Evolutionary conservation across 2,113 vertebrate species (phyloP), one percentile per base, ranked within the genome.

Genomic region (Laticauda colubrina): DNA sequence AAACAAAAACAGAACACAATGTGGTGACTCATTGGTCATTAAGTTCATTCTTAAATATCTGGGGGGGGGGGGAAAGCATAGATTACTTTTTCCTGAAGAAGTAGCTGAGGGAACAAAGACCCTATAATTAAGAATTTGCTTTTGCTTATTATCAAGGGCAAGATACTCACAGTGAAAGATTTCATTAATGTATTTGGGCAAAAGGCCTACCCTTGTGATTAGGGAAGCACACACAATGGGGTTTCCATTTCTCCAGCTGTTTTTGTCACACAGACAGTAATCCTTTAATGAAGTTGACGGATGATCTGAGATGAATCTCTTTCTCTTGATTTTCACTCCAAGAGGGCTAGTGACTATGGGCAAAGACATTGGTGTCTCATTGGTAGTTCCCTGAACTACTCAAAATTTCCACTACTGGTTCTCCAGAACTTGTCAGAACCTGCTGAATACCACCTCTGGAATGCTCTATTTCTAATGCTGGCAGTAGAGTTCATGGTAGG

Each of bases 31-130:
- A 93, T 89, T 92, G 56, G 26, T 94, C 91, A 94, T 92, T 91
- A 93, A 89, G 92, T 64, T 94, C 95, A 95, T 94, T 93, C 95
- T 96, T 95, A 91, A 94, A 94, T 94, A 95, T 96, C 94, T 89
- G n/a, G 93, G 81, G 8, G 48, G 1, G 92, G 92, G 7, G n/a
- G 18, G 90, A 69, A 69, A n/a, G 18, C 54, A 89, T 88, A 95
- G 94, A 95, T 95, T 92, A 92, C 94, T 96, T 54, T 87, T 45
- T 94, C 88, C 91, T 95, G 93, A 92, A 93, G 89, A 93, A 43
- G 7, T 43, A 43, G 3, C 75, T 81, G 75, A 43, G 75, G 34
- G 18, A 43, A 81, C 39, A 39, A 94, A 95, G 29, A 92, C 69
- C 89, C 94, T 93, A 94, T 94, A 96, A 96, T 95, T 96, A 94